Base-by-base conservation (phyloP, 2,888 invertebrate species). In the Clepsis dumicolana region DNA sequence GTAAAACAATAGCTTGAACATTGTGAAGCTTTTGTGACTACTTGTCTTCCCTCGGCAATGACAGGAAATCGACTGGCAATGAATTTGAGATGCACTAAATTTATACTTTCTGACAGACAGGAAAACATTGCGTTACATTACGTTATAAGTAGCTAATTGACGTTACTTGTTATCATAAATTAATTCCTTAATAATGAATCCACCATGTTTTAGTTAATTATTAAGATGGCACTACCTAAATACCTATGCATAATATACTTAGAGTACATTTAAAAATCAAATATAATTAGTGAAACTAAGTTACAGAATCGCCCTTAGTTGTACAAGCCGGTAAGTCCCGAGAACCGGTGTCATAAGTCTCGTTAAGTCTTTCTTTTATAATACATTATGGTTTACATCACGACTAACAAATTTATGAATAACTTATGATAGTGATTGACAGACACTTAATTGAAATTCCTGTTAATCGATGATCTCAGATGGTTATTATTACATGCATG, bases 1-100 rank as follows among this genome's bases (percentile, higher is more conserved):
- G 25, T 56, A n/a, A 21, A 54, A 66, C 4, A 66, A 8, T 2
- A 61, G 2, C 4, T 53, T 60, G 4, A 35, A 48, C 66, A 66
- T 66, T 25, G 57, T 24, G 29, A 63, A 63, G 32, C 16, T 32
- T 29, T 21, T 48, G 21, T 48, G 2, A 3, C 5, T n/a, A 1
- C 16, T 48, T 12, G 21, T 48, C 21, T 12, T 21, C 8, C 18
- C 18, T 48, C 10, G 0, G 21, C 4, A 12, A 21, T 21, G 21
- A 18, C 21, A 48, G 21, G 18, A 21, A 21, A 10, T 48, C 12
- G 48, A 48, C 21, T 48, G 21, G 12, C 48, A 48, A 18, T 48
- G 2, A 21, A 18, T 48, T 48, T n/a, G 1, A 44, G 8, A 4
- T 21, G 12, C 21, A 48, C 21, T 12, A 4, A 48, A 48, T 48